Conservation (phyloP, 2,797 vertebrate genomes). For the Sebastes minor region DNA sequence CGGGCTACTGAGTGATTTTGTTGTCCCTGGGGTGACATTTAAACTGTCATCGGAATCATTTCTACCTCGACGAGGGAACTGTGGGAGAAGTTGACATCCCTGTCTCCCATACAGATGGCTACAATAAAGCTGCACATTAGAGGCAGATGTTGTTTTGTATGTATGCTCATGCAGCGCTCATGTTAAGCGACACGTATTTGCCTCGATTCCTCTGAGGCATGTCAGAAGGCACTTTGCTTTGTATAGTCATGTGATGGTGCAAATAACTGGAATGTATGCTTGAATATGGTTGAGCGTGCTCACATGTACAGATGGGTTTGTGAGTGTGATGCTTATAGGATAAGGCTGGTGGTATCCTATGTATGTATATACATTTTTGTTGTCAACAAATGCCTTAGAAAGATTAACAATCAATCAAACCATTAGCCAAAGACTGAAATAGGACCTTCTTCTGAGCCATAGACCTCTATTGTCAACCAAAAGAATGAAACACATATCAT, state of each 20-base stretch:
- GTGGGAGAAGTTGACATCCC: constrained; percentile 28
- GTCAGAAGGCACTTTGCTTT: constrained; percentile 32
- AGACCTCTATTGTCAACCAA: background rate
- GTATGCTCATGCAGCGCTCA: background rate
- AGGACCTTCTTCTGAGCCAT: background rate
- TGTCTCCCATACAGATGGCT: constrained; percentile 48
- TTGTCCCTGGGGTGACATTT: constrained; percentile 40
- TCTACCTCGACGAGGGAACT: constrained; percentile 38
- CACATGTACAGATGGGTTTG: background rate
- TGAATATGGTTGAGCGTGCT: background rate
- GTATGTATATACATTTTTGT: background rate
- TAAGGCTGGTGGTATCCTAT: background rate
- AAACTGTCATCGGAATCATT: constrained; percentile 51
- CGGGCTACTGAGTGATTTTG: constrained; percentile 31
- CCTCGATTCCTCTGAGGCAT: constrained; percentile 25
- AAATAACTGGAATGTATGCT: constrained; percentile 17
- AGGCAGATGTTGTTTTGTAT: constrained; percentile 63
- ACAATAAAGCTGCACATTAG: constrained; percentile 40
- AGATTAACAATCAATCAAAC: background rate
- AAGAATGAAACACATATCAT: background rate
- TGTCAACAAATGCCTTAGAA: background rate
- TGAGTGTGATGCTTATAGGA: background rate
- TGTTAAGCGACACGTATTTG: constrained; percentile 37
- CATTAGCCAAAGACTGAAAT: background rate
- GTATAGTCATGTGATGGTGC: constrained; percentile 9